Evolutionary conservation across 1,140 invertebrate genomes (phyloP), one percentile per base, ranked within the genome.

Genomic region (Zaprionus camerounensis): DNA sequence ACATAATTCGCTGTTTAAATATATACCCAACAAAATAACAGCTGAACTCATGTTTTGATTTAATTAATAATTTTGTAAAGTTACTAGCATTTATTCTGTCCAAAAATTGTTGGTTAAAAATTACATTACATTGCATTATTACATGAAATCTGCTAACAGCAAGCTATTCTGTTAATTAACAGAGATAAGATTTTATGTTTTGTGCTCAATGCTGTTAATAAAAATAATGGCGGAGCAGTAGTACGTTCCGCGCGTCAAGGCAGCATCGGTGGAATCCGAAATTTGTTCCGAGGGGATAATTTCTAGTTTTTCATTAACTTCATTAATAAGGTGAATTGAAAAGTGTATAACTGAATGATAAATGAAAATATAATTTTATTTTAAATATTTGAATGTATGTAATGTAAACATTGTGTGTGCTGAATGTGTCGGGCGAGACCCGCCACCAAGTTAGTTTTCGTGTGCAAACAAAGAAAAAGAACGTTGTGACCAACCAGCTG

Each of bases 381-480:
- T 56, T 3, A 11, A 49, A 31, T 41, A 61, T 46, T 38, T 12
- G 12, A 15, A 26, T 36, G n/a, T 34, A 34, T 34, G 9, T 34
- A 34, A 34, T 65, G 56, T 61, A 65, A 51, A 53, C 5, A 65
- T 53, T 41, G 13, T 9, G n/a, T 17, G 65, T 73, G 53, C 11
- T 13, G 20, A 31, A 31, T 17, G 13, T 15, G 13, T 24, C n/a
- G n/a, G 28, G 7, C 26, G 34, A 71, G 44, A 71, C 20, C 44
- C 73, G 55, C 61, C 73, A 76, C 68, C 68, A 64, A 71, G 5
- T 58, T 31, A 34, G 7, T 26, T 57, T 57, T 17, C 49, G 41
- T 59, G 73, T 59, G 63, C 41, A 72, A 76, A 76, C 73, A 76
- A 79, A 79, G 73, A 79, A 71, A 79, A 73, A 77, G 63, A 79